These are phyloP conservation scores for Cebidichthys violaceus DNA, from an alignment of 2,113 vertebrate genomes.

Conservation along the genomic window DNA sequence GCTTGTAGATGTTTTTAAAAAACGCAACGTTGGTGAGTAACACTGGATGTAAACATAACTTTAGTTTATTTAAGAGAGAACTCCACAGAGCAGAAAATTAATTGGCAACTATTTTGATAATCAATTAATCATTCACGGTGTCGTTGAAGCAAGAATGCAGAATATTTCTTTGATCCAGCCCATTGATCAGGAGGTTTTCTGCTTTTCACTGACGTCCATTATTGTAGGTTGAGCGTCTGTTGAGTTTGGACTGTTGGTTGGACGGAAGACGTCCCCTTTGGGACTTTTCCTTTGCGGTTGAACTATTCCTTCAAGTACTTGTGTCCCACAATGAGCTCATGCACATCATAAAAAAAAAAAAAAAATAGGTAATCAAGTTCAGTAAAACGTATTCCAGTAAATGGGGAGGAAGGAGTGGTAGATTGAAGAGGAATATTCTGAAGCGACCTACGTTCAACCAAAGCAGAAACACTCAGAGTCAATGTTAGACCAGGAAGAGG, in stretches of 20 bases:
- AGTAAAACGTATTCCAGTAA: not conserved
- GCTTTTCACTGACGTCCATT: not conserved
- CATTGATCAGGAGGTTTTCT: not conserved
- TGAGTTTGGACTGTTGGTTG: not conserved
- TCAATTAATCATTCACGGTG: not conserved
- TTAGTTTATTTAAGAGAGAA: not conserved
- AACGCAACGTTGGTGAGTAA: not conserved
- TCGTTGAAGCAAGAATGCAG: not conserved
- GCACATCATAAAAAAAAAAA: not conserved
- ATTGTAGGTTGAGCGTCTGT: not conserved
- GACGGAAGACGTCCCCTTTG: not conserved
- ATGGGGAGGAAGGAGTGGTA: not conserved
- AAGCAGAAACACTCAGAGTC: conserved; percentile 29
- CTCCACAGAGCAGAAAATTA: not conserved
- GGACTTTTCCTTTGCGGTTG: not conserved
- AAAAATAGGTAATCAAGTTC: too few species aligned
- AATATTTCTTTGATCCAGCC: not conserved
- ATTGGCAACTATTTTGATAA: not conserved
- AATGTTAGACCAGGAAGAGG: conserved; percentile 9
- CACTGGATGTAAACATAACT: not conserved
- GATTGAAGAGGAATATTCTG: not conserved
- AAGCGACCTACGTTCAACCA: not conserved
- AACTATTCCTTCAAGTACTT: conserved; percentile 15
- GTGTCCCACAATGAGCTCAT: not conserved
- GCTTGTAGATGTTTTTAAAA: not conserved